A percentile compares a stretch with the other conserved stretches of the same genome.
Evolutionary conservation across 2,888 invertebrate species (phyloP).

Genomic region (Coenonympha glycerion): DNA sequence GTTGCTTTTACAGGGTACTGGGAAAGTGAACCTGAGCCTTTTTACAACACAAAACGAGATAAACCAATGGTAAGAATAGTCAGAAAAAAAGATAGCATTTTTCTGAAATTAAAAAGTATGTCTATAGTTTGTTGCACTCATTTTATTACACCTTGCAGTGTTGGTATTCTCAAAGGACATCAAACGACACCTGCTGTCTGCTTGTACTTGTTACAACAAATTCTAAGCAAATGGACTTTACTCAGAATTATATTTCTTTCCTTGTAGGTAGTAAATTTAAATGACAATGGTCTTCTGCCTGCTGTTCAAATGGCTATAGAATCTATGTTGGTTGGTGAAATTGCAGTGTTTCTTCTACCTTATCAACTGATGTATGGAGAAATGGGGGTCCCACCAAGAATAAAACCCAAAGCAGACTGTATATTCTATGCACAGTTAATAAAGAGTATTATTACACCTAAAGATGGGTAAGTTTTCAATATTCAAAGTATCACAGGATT

Average conservation of each 20-base stretch:
- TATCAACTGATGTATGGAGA: slow-evolving; percentile 84
- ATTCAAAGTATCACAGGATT: not conserved
- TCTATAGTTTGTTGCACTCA: too few species aligned
- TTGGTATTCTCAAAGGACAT: too few species aligned
- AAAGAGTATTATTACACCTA: slow-evolving; percentile 66
- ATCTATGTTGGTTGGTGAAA: slow-evolving; percentile 88
- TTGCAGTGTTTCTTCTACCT: slow-evolving; percentile 84
- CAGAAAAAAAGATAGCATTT: too few species aligned
- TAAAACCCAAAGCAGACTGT: slow-evolving; percentile 83
- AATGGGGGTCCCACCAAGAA: slow-evolving; percentile 85
- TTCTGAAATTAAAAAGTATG: too few species aligned
- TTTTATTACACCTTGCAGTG: too few species aligned
- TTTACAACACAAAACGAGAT: slow-evolving; percentile 79
- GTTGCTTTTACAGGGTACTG: slow-evolving; percentile 82
- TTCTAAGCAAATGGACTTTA: too few species aligned
- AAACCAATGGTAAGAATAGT: slow-evolving; percentile 57
- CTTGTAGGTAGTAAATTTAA: slow-evolving; percentile 58
- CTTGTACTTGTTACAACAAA: too few species aligned
- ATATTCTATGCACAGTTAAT: slow-evolving; percentile 84
- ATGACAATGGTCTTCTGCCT: slow-evolving; percentile 65
- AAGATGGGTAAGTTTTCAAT: slow-evolving; percentile 41
- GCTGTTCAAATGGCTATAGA: slow-evolving; percentile 83
- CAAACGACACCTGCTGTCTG: too few species aligned
- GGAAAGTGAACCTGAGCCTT: slow-evolving; percentile 82
- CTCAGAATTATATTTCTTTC: not conserved